Conservation (phyloP, 2,113 vertebrate species). For the Pelecanus crispus region DNA sequence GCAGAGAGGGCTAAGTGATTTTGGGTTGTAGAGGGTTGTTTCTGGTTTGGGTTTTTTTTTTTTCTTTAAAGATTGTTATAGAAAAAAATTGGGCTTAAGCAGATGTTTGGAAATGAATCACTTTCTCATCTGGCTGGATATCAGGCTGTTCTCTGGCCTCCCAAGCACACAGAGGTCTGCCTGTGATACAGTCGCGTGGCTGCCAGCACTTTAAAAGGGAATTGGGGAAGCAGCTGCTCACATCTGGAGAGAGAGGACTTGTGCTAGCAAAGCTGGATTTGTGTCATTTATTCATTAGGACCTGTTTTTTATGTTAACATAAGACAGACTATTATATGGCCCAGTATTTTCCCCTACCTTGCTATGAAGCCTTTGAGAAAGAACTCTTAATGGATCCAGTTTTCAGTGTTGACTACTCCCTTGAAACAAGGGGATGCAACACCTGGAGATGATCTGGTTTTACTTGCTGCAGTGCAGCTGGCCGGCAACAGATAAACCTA, state of each 20-base stretch:
- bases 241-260: neutral
- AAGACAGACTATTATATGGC: neutral
- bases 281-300: neutral
- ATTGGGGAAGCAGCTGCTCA: slow-evolving; percentile 8
- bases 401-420: neutral
- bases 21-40: neutral
- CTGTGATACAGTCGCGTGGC: neutral
- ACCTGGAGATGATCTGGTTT: neutral
- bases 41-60: too few relatives aligned
- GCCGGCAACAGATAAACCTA: neutral
- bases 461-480: neutral
- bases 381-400: neutral
- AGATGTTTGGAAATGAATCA: neutral
- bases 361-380: neutral
- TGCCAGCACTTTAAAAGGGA: neutral
- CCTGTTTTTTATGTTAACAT: neutral
- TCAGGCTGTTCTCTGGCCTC: neutral
- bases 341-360: neutral
- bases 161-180: neutral
- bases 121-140: neutral
- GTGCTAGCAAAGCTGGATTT: neutral
- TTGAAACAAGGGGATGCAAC: neutral
- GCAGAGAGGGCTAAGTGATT: neutral
- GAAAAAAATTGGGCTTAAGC: neutral
- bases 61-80: neutral